These are phyloP conservation scores for Thymallus thymallus DNA, from an alignment of 2,113 vertebrate species.

Conservation along the genomic window DNA sequence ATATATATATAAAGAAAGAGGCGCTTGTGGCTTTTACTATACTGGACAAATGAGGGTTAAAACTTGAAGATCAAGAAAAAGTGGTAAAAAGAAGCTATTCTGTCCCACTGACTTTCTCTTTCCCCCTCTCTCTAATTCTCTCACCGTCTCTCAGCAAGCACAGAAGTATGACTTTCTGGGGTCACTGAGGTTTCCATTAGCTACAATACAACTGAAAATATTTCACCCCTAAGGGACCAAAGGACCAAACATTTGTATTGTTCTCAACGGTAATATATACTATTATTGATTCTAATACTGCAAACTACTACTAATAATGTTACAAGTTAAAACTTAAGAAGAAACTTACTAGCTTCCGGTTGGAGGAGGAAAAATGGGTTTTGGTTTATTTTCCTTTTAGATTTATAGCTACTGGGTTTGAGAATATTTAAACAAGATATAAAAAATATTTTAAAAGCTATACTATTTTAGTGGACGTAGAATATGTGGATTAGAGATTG, in stretches of 20 bases:
- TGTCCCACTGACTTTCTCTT: conserved; percentile 68
- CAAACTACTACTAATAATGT: conserved; percentile 78
- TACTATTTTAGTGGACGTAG: conserved; percentile 80
- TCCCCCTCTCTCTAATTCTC: conserved; percentile 70
- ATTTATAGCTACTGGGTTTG: conserved; percentile 79
- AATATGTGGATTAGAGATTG: conserved; percentile 72
- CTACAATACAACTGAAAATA: conserved; percentile 77
- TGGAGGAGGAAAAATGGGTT: conserved; percentile 70
- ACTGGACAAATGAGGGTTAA: conserved; percentile 84
- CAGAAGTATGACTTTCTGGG: conserved; percentile 71
- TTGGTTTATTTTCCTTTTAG: conserved; percentile 74
- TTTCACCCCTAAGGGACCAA: conserved; percentile 82
- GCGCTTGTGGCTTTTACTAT: conserved; percentile 78
- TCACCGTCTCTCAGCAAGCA: conserved; percentile 73
- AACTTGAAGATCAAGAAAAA: conserved; percentile 77
- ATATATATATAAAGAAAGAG: conserved; percentile 64
- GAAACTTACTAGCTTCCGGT: conserved; percentile 77
- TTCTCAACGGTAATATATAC: conserved; percentile 79
- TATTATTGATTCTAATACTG: conserved; percentile 79
- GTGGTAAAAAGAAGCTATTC: conserved; percentile 68
- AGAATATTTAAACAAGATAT: conserved; percentile 73
- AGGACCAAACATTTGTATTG: conserved; percentile 85
- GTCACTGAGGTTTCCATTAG: conserved; percentile 77
- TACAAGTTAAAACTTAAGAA: conserved; percentile 73
- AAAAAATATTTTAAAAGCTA: conserved; percentile 67